phyloP scores from a whole-genome alignment of 2,113 vertebrate genomes.

The Callithrix jacchus region DNA sequence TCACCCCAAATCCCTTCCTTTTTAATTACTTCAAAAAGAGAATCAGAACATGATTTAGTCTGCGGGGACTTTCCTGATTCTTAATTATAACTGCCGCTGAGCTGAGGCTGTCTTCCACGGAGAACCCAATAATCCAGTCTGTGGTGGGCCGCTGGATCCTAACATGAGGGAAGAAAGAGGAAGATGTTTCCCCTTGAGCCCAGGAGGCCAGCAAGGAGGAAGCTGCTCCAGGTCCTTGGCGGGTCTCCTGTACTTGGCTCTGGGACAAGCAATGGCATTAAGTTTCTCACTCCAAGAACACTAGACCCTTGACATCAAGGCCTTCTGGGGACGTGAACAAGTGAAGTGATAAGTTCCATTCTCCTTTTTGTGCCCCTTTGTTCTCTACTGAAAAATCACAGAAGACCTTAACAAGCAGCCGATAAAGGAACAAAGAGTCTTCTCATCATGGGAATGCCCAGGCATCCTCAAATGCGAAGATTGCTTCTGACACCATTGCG shows the following conservation, averaged over 20 bases:
- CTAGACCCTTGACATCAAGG: no score
- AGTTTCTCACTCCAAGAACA: neutral
- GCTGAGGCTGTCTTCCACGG: neutral
- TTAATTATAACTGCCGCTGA: neutral
- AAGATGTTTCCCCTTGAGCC: neutral
- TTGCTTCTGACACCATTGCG: accelerated
- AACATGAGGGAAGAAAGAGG: neutral
- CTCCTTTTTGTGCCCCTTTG: neutral
- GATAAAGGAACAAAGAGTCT: neutral
- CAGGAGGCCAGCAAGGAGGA: no score
- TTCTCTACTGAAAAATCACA: neutral
- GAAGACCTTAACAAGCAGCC: neutral
- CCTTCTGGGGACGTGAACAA: neutral
- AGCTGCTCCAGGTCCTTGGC: accelerated
- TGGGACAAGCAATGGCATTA: no score
- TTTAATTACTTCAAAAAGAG: neutral
- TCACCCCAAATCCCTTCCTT: neutral
- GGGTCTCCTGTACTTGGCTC: neutral
- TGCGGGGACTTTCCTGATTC: neutral
- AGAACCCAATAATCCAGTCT: neutral
- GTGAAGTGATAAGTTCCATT: neutral
- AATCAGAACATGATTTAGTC: neutral
- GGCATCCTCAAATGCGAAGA: neutral
- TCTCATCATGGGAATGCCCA: accelerated
- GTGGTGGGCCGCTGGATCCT: neutral